A percentile compares a stretch with the other conserved stretches of the same genome.
These are phyloP conservation scores for Maccullochella peelii DNA, from an alignment of 2,113 vertebrate species.

Conservation along the genomic window DNA sequence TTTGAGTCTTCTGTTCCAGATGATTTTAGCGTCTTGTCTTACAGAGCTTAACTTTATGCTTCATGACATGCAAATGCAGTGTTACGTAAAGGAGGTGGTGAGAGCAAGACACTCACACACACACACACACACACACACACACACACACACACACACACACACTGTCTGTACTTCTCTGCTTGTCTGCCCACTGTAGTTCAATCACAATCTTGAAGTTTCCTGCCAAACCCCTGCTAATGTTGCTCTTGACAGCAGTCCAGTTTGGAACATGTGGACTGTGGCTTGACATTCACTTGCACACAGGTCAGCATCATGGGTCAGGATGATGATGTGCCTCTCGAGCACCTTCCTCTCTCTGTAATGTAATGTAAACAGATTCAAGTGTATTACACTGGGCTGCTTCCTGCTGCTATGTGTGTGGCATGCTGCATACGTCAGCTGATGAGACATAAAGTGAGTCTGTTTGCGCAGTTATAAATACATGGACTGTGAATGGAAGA, in stretches of 20 bases:
- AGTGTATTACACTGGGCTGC: conserved; percentile 76
- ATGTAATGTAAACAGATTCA: conserved; percentile 72
- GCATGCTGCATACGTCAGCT: conserved; percentile 77
- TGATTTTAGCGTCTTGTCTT: conserved; percentile 44
- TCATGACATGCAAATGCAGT: conserved; percentile 58
- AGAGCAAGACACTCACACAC: conserved; percentile 27
- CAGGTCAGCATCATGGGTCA: conserved; percentile 74
- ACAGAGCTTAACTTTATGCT: conserved; percentile 53
- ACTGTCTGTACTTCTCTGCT: conserved; percentile 29
- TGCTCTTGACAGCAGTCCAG: conserved; percentile 76
- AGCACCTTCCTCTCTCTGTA: conserved; percentile 74
- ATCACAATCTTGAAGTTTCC: conserved; percentile 62
- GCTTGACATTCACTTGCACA: conserved; percentile 77
- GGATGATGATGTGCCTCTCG: conserved; percentile 68
- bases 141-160: neutral
- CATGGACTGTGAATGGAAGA: conserved; percentile 66
- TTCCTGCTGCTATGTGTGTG: conserved; percentile 82
- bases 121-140: neutral
- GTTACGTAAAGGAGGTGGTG: conserved; percentile 40
- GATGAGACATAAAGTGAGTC: conserved; percentile 76
- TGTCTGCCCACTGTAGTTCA: conserved; percentile 61
- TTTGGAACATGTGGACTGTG: conserved; percentile 68
- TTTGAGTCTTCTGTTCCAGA: conserved; percentile 29
- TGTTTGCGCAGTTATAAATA: conserved; percentile 78
- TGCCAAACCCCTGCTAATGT: conserved; percentile 76